Base-by-base conservation (phyloP, 2,888 invertebrate genomes). In the Electrophaes corylata region DNA sequence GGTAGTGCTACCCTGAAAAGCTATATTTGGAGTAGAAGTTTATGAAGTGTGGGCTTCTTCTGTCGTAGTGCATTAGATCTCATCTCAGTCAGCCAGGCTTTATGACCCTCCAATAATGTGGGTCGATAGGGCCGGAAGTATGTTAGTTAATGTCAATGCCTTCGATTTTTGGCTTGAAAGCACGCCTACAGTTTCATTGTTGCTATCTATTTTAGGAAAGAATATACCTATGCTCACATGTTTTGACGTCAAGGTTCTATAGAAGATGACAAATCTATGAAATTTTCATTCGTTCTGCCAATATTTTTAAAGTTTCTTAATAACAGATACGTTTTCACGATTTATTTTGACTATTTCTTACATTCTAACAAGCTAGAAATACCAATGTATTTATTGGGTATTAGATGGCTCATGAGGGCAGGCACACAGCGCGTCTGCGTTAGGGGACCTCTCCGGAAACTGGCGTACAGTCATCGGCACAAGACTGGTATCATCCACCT, bases 401-500 rank as follows among this genome's bases (percentile, higher is more conserved):
- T 69, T 68, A 68, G 62, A 65, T 62, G 55, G 65, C 53, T 66
- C 49, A 63, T 60, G 64, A n/a, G n/a, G n/a, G 73, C 71, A 70
- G 66, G 76, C 73, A 75, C 75, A 75, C 75, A 62, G 67, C 64
- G 74, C 66, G 75, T 75, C 77, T 76, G 73, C 77, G 75, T 68
- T 83, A 78, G 88, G 89, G 88, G 86, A 85, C 84, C 71, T 75
- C 80, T 88, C 88, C 89, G 90, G 90, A 90, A 90, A 86, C 76
- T 71, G 79, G 74, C 74, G 78, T 78, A 65, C 58, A 65, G 58
- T 62, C 62, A 64, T 53, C 64, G 46, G 53, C 62, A 43, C 64
- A 51, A 51, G 39, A 55, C 29, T 57, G 37, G 41, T 48, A 62
- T 43, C 50, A 55, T 11, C 50, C 26, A 43, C 65, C 59, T 61